Evolutionary conservation across 2,888 invertebrate species (phyloP).

Genomic region (Empis stercorea): DNA sequence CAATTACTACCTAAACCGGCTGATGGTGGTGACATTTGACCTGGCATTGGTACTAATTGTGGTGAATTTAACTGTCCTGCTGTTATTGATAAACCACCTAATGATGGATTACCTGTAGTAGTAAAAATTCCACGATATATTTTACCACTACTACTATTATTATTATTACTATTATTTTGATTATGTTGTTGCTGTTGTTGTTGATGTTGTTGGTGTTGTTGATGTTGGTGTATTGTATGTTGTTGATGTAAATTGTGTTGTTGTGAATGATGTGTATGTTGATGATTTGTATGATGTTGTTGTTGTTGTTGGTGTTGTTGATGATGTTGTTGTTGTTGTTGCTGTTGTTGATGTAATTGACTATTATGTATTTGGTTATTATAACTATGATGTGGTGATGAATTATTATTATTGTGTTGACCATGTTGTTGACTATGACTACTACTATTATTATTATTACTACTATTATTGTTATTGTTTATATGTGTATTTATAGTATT

Average conservation of each 20-base stretch:
- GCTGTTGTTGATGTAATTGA: slow-evolving; percentile 22
- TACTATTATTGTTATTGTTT: slow-evolving; percentile 23
- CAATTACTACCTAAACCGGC: slow-evolving; percentile 52
- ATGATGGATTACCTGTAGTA: slow-evolving; percentile 45
- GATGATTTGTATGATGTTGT: slow-evolving; percentile 23
- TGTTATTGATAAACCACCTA: slow-evolving; percentile 20
- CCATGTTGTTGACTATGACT: slow-evolving; percentile 19
- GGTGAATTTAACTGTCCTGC: slow-evolving; percentile 29
- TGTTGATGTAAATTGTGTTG: slow-evolving; percentile 22
- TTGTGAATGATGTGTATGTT: slow-evolving; percentile 23
- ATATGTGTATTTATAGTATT: slow-evolving; percentile 14
- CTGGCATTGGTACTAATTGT: slow-evolving; percentile 31
- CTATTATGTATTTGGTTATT: slow-evolving; percentile 18
- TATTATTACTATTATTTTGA: slow-evolving; percentile 34
- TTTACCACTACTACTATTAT: slow-evolving; percentile 38
- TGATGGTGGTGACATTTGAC: slow-evolving; percentile 43
- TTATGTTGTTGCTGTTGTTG: slow-evolving; percentile 35
- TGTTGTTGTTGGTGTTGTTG: slow-evolving; percentile 21
- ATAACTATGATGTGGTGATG: slow-evolving; percentile 15
- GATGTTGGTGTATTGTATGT: slow-evolving; percentile 20
- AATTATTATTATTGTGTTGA: slow-evolving; percentile 14
- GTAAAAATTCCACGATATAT: slow-evolving; percentile 61
- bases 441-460: slow-evolving; percentile 19
- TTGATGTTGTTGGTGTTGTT: slow-evolving; percentile 16
- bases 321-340: slow-evolving; percentile 23